Percentiles rank a stretch among this genome's conserved stretches.
phyloP scores from a whole-genome alignment of 37 sponge, comb jelly and placozoan species.

The Ianthella basta region DNA sequence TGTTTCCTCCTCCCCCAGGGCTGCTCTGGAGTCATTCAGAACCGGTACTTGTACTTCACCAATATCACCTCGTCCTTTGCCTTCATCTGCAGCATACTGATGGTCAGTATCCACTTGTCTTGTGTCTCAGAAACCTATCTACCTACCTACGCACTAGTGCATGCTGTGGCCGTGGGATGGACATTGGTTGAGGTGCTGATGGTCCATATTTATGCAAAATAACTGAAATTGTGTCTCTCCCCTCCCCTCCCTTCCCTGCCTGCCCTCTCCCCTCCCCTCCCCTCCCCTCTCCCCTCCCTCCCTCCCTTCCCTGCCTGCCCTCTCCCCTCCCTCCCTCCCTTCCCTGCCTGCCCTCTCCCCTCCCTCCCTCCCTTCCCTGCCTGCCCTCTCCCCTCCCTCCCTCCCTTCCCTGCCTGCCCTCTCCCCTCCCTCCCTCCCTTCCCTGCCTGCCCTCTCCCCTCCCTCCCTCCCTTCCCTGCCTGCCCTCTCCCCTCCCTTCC shows the following conservation, averaged over 20 bases:
- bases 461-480: neutral
- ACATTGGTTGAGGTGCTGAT: too few relatives aligned
- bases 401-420: neutral
- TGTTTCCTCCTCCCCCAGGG: constrained; percentile 27
- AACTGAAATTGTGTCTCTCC: too few relatives aligned
- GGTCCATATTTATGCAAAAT: too few relatives aligned
- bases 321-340: too few relatives aligned
- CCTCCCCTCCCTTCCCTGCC: too few relatives aligned
- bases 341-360: too few relatives aligned
- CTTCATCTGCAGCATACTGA: neutral
- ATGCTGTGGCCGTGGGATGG: too few relatives aligned
- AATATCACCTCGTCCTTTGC: neutral
- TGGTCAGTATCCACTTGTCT: neutral
- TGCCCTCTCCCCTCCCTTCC: neutral
- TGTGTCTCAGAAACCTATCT: neutral
- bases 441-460: neutral
- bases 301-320: too few relatives aligned
- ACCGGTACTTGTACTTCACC: neutral
- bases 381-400: neutral
- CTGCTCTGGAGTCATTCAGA: neutral
- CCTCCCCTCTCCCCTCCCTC: too few relatives aligned
- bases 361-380: too few relatives aligned
- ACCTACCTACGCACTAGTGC: too few relatives aligned
- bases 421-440: neutral
- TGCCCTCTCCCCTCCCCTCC: too few relatives aligned